Evolutionary conservation across 2,113 vertebrate species (phyloP).

Genomic region (Leptobrachium leishanense): DNA sequence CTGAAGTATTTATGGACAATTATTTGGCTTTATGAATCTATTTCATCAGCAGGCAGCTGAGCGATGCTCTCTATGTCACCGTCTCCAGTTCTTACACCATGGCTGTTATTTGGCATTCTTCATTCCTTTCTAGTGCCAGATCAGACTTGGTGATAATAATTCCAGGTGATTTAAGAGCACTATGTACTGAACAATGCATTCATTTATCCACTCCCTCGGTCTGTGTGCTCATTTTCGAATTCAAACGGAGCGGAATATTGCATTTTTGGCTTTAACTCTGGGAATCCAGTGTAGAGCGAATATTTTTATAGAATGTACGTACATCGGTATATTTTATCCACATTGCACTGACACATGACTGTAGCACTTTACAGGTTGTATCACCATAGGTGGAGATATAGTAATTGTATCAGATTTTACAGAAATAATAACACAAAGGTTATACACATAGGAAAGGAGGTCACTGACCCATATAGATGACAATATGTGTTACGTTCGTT

Average conservation of each 20-base stretch:
- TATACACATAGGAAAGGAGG: too few species aligned
- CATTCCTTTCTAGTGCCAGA: conserved; percentile 31
- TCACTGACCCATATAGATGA: too few species aligned
- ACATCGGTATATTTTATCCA: too few species aligned
- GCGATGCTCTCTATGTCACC: conserved; percentile 29
- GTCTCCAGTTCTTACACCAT: conserved; percentile 2
- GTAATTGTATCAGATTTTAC: too few species aligned
- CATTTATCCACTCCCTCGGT: neutral
- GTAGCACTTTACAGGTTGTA: too few species aligned
- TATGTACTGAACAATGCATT: conserved; percentile 23
- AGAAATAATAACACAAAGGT: too few species aligned
- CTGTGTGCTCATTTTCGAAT: neutral
- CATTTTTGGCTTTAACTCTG: neutral
- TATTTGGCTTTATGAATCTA: conserved; percentile 37
- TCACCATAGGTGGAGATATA: too few species aligned
- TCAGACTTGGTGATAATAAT: conserved; percentile 35
- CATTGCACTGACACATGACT: too few species aligned
- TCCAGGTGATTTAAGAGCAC: conserved; percentile 43
- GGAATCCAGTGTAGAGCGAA: too few species aligned
- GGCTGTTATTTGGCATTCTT: conserved; percentile 34
- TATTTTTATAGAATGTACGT: too few species aligned
- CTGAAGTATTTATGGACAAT: conserved; percentile 40
- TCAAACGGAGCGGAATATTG: neutral
- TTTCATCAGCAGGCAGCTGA: conserved; percentile 39
- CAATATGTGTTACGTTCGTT: too few species aligned